Base-by-base conservation (phyloP, 1,140 invertebrate species). In the Lepidurus packardi region DNA sequence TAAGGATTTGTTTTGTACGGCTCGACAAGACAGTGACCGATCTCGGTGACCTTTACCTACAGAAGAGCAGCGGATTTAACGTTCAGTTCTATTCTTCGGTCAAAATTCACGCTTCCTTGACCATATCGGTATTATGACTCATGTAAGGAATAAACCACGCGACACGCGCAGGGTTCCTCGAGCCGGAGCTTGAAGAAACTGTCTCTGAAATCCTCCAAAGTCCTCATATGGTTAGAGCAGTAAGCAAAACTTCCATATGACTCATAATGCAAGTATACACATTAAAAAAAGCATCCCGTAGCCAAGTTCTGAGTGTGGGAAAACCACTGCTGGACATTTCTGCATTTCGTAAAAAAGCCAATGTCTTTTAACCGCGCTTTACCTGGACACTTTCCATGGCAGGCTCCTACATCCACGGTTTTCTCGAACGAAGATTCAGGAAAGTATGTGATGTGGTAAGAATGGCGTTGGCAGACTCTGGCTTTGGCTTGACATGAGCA, bases 371-470 rank as follows among this genome's bases (percentile, higher is more conserved):
- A 21, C 10, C 25, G 11, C 9, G 41, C 13, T 78, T 73, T n/a
- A 78, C 74, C 83, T 1, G 73, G 76, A 78, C 86, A 87, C 65
- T 81, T 84, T 9, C 87, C 87, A 77, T 84, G 81, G 80, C 87
- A 88, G 21, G 84, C 79, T 0, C 87, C 87, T 1, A 87, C 81
- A 75, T 88, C 86, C 11, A 88, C 80, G 43, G 84, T 82, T 10
- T 83, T 83, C 79, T 88, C 86, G 80, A 86, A 85, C 6, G 87
- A 86, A 10, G 87, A 88, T 10, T 85, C 87, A 16, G 83, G 83
- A 79, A 88, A 85, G 5, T 88, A 78, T 1, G 83, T 79, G 81
- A 86, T 83, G 13, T 82, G 82, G 24, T 85, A 85, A 1, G 84
- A 81, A 78, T 84, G 83, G 74, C 85, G 80, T 79, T 82, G 83